These are phyloP conservation scores for Emydura subglobosa DNA, from an alignment of 2,113 vertebrate species.

Conservation along the genomic window DNA sequence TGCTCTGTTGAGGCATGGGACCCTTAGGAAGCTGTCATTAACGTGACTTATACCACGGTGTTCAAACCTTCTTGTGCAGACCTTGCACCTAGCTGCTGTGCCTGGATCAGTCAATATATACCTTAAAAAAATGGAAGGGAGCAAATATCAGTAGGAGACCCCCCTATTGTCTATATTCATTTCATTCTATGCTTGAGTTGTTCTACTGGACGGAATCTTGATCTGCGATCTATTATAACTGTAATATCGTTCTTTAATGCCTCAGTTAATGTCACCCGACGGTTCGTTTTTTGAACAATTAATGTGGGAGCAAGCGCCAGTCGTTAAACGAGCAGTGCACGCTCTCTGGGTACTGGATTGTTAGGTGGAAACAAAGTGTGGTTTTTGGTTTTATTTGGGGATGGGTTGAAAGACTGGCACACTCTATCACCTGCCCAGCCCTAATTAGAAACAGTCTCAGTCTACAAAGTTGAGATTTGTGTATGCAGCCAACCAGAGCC, in stretches of 20 bases:
- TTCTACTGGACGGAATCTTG: background rate
- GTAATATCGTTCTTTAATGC: rapidly evolving
- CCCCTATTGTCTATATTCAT: background rate
- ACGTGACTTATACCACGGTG: background rate
- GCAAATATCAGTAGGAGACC: background rate
- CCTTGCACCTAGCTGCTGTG: background rate
- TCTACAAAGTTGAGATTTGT: background rate
- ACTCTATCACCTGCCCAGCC: background rate
- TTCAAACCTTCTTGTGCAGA: background rate
- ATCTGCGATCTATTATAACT: rapidly evolving
- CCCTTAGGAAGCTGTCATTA: background rate
- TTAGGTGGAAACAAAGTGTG: background rate
- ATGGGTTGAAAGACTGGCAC: background rate
- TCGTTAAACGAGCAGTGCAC: background rate
- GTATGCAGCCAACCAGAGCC: background rate
- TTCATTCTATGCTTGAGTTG: background rate
- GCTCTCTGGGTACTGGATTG: rapidly evolving
- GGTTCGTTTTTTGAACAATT: background rate
- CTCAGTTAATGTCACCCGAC: rapidly evolving
- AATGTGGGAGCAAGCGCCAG: rapidly evolving
- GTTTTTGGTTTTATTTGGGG: rapidly evolving
- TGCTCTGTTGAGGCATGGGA: background rate
- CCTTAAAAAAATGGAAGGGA: background rate
- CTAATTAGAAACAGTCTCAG: constrained; percentile 2
- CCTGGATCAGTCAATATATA: background rate